A percentile compares a stretch with the other conserved stretches of the same genome.
phyloP scores from a whole-genome alignment of 1,140 invertebrate species.

The Pseudomyrmex flavicornis region DNA sequence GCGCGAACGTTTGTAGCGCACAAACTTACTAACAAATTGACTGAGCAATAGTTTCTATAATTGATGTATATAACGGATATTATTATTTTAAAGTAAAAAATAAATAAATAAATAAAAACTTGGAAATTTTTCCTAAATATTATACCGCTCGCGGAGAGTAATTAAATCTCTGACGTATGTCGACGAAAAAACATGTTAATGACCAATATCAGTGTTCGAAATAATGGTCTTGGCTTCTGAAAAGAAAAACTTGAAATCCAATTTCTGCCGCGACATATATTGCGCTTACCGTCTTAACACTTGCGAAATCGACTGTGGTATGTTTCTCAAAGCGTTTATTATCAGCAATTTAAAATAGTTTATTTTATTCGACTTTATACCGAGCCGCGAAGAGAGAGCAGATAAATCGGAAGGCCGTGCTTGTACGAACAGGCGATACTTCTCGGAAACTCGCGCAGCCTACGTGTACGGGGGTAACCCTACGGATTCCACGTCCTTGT shows the following conservation, averaged over 20 bases:
- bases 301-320: constrained; percentile 18
- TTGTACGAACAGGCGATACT: constrained; percentile 55
- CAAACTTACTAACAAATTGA: background rate
- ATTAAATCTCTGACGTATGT: constrained; percentile 18
- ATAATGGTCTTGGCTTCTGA: background rate
- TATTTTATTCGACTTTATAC: constrained; percentile 31
- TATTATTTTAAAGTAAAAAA: background rate
- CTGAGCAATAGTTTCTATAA: background rate
- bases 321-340: constrained; percentile 34
- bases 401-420: constrained; percentile 62
- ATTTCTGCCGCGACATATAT: constrained; percentile 42
- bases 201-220: background rate
- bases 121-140: background rate
- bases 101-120: background rate
- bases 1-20: background rate
- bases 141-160: background rate
- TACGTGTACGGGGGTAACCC: constrained; percentile 8
- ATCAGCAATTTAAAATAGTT: constrained; percentile 34
- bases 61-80: no score
- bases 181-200: constrained; percentile 28
- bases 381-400: constrained; percentile 51
- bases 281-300: constrained; percentile 17
- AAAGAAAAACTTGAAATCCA: constrained; percentile 7
- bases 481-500: constrained; percentile 34
- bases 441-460: constrained; percentile 27